Conservation (phyloP, 2,888 invertebrate species). For the Empis livida region DNA sequence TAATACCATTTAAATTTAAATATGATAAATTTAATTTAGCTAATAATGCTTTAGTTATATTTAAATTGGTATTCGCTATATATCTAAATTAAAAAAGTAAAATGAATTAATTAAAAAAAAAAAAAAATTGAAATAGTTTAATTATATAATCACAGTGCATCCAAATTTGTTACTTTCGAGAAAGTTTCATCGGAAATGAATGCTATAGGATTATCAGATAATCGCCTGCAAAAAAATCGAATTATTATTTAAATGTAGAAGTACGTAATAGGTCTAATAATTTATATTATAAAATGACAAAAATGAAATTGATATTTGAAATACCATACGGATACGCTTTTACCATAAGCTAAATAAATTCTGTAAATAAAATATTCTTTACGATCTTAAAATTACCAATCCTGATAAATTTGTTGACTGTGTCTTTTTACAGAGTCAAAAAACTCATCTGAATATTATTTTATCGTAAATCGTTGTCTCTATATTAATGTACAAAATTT, state of each 20-base stretch:
- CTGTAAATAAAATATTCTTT: no score
- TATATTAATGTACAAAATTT: no score
- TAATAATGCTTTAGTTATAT: constrained; percentile 21
- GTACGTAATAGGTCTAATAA: no score
- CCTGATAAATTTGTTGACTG: no score
- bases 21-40: constrained; percentile 28
- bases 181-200: constrained; percentile 21
- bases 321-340: no score
- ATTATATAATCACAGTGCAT: constrained; percentile 29
- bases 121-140: not conserved
- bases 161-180: constrained; percentile 21
- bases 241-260: not conserved
- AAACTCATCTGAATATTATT: no score
- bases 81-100: constrained; percentile 22
- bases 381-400: no score
- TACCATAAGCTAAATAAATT: no score
- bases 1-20: constrained; percentile 40
- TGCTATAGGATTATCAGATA: not conserved
- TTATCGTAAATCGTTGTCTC: no score
- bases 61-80: constrained; percentile 32
- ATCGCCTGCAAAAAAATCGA: constrained; percentile 21
- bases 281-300: no score
- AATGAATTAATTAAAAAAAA: constrained; percentile 4
- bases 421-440: not conserved
- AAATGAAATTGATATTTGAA: no score